Conservation (phyloP, 2,113 vertebrate genomes). For the Pygathrix nemaeus region DNA sequence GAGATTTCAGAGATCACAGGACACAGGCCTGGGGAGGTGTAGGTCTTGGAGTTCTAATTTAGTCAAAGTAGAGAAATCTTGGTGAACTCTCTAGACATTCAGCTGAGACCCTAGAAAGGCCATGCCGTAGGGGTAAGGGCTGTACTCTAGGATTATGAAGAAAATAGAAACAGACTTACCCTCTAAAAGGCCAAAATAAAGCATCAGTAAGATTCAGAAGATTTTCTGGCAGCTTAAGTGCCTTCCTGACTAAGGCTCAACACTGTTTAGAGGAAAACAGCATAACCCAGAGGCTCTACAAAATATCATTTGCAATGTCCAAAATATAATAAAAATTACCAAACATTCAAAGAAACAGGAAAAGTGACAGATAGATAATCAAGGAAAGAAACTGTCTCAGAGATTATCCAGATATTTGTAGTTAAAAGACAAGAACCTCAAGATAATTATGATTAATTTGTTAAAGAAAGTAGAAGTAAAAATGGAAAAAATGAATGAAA, state of each 20-base stretch:
- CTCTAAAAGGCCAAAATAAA: background rate
- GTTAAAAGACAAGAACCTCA: background rate
- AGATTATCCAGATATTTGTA: background rate
- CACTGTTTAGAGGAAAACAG: slow-evolving; percentile 1
- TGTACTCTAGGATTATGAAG: background rate
- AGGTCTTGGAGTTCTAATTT: background rate
- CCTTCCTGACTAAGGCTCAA: background rate
- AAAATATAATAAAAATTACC: background rate
- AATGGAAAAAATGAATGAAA: background rate
- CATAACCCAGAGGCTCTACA: background rate
- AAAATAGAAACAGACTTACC: background rate
- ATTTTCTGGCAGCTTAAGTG: background rate
- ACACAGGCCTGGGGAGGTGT: background rate
- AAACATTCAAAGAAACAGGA: background rate
- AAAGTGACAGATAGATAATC: background rate
- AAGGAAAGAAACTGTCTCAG: background rate
- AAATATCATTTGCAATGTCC: background rate
- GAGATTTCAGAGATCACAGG: background rate
- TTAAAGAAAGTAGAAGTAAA: slow-evolving; percentile 12
- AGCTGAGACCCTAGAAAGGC: background rate
- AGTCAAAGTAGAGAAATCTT: background rate
- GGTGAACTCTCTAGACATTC: background rate
- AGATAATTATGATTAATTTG: background rate
- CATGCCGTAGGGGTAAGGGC: background rate
- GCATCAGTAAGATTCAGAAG: background rate